Evolutionary conservation across 2,888 invertebrate genomes (phyloP).

Genomic region (Kryphioiulus occultus): DNA sequence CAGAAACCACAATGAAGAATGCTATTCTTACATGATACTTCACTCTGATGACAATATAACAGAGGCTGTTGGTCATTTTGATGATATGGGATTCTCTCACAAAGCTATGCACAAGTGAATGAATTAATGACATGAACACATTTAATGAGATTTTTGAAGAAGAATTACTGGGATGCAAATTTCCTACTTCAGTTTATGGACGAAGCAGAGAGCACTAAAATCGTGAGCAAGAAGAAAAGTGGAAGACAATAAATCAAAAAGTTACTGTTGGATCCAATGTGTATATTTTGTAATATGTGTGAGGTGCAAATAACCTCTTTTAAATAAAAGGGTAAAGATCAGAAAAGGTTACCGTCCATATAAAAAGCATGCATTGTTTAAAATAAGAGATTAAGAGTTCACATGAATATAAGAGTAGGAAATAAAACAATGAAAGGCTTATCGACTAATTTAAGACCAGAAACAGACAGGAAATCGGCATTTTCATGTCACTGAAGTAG

Average conservation of each 20-base stretch:
- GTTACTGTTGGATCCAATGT: neutral
- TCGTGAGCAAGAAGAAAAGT: neutral
- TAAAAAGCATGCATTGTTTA: neutral
- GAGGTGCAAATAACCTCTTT: neutral
- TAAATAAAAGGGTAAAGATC: neutral
- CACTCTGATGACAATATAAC: neutral
- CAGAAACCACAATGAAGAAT: neutral
- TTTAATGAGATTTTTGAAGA: neutral
- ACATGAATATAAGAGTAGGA: neutral
- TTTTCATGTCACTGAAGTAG: neutral
- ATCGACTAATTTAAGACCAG: neutral
- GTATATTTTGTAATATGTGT: neutral
- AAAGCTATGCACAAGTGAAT: neutral
- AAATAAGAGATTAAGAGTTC: neutral
- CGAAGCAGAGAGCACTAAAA: neutral
- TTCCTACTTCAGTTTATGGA: neutral
- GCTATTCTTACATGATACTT: neutral
- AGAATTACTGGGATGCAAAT: neutral
- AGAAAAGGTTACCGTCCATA: neutral
- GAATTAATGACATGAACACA: neutral
- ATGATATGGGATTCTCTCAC: neutral
- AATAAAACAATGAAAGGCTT: neutral
- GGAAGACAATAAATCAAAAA: neutral
- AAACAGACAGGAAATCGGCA: neutral
- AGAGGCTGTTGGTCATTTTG: neutral